A percentile compares a stretch with the other conserved stretches of the same genome.
These are phyloP conservation scores for Prunella strophiata DNA, from an alignment of 2,797 vertebrate genomes.

Conservation along the genomic window DNA sequence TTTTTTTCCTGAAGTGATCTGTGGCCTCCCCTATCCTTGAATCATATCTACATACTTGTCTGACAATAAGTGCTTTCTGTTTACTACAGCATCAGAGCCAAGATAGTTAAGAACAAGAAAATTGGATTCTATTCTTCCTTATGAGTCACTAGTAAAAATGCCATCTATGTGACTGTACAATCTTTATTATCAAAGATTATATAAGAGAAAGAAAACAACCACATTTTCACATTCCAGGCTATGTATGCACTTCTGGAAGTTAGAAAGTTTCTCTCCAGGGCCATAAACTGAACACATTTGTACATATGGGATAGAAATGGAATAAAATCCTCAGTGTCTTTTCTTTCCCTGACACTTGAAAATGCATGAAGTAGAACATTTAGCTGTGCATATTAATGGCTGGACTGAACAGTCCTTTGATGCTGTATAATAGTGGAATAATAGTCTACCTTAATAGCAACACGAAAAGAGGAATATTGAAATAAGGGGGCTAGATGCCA, in stretches of 20 bases:
- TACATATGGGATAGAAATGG: conserved; percentile 16
- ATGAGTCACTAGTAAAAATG: conserved; percentile 53
- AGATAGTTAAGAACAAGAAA: conserved; percentile 49
- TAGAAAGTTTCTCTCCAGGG: background rate
- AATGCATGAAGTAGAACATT: background rate
- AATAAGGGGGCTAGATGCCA: conserved; percentile 53
- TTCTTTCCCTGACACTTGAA: background rate
- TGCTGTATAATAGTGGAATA: background rate
- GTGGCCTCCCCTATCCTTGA: background rate
- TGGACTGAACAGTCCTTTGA: background rate
- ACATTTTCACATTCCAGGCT: conserved; percentile 37
- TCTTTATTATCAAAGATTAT: conserved; percentile 45
- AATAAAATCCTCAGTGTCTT: background rate
- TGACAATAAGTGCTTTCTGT: conserved; percentile 44
- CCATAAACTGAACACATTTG: background rate
- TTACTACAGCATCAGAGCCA: conserved; percentile 27
- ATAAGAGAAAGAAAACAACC: conserved; percentile 32
- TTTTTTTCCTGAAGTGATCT: background rate
- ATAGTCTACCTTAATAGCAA: conserved; percentile 41
- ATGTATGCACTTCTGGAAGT: conserved; percentile 22
- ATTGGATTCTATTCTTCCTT: conserved; percentile 40
- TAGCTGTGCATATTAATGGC: background rate
- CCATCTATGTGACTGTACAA: conserved; percentile 33
- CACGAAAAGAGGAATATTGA: conserved; percentile 35
- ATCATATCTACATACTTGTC: conserved; percentile 10